These are phyloP conservation scores for Eulemur albifrons DNA, from an alignment of 2,797 vertebrate species.

Conservation along the genomic window DNA sequence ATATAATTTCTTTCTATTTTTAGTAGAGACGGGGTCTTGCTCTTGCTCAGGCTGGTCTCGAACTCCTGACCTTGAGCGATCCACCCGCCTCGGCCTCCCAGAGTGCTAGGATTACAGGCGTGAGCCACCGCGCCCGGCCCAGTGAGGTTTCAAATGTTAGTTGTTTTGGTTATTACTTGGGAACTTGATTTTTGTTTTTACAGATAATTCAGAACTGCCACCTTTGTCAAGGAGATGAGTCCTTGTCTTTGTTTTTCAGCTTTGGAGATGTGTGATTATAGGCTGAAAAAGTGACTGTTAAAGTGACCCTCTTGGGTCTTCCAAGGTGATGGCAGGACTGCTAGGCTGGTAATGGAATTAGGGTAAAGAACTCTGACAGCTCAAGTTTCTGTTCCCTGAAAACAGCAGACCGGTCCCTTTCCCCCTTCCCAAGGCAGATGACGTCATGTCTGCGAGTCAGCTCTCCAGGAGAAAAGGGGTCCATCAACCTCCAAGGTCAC, in stretches of 20 bases:
- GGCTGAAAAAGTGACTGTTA: neutral
- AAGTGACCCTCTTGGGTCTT: slow-evolving; percentile 14
- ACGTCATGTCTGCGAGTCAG: neutral
- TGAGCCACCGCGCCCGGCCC: too few species aligned
- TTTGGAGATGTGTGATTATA: slow-evolving; percentile 20
- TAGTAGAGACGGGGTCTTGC: too few species aligned
- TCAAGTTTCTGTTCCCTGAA: neutral
- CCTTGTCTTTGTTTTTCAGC: slow-evolving; percentile 49
- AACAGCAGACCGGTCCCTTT: neutral
- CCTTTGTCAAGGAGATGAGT: slow-evolving; percentile 22
- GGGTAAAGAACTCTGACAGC: neutral
- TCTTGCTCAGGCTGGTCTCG: too few species aligned
- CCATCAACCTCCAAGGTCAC: neutral
- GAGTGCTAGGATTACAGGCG: too few species aligned
- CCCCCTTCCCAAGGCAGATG: neutral
- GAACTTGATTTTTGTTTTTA: neutral
- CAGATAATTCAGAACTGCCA: neutral
- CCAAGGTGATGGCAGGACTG: neutral
- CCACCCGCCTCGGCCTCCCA: too few species aligned
- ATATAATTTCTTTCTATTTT: too few species aligned
- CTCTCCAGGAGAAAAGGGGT: neutral
- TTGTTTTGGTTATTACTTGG: neutral
- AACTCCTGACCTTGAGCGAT: too few species aligned
- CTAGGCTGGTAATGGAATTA: neutral
- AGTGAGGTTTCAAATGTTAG: neutral